Evolutionary conservation across 2,888 invertebrate species (phyloP), one percentile per base, ranked within the genome.

Genomic region (Megalurothrips usitatus): DNA sequence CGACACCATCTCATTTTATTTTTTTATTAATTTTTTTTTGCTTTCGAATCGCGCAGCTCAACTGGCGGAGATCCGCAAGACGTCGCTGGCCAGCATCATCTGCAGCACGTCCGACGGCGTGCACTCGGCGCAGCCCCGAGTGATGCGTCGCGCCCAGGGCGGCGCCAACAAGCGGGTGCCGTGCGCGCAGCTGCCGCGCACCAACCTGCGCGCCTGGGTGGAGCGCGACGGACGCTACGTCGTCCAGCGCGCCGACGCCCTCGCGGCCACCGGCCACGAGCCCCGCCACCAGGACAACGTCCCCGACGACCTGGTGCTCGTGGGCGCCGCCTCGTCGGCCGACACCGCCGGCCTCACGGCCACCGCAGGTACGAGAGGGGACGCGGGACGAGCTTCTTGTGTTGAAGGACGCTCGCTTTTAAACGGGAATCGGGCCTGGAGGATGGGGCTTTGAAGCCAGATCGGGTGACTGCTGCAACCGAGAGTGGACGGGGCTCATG

Each of bases 21-120:
- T 81, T 82, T 80, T 81, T 23, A 80, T 80, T 47, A 78, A 26
- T 78, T 80, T 78, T 80, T 48, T 34, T 80, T 81, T 78, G 52
- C 79, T 49, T 28, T 81, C 43, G 19, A 48, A 48, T 80, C 82
- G 86, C 86, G 82, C 87, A 91, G 92, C 91, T 75, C 97, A 98
- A 90, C 88, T 97, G 23, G 87, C 88, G 0, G 94, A 96, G 87
- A 92, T 98, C 81, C 91, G 95, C 19, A 93, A 92, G 86, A 93
- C 93, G 0, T 91, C 92, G 0, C 86, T 96, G 19, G 93, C 94
- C 0, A 89, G 90, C 52, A 89, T 96, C 23, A 92, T 96, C 82
- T 96, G 96, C 85, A 92, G 92, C 52, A 95, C 94, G 87, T 91
- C 94, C 0, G 93, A 92, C 82, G 87, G 90, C 1, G 89, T 95